phyloP scores from a whole-genome alignment of 1,140 invertebrate species.

The Leptinotarsa lineolata region DNA sequence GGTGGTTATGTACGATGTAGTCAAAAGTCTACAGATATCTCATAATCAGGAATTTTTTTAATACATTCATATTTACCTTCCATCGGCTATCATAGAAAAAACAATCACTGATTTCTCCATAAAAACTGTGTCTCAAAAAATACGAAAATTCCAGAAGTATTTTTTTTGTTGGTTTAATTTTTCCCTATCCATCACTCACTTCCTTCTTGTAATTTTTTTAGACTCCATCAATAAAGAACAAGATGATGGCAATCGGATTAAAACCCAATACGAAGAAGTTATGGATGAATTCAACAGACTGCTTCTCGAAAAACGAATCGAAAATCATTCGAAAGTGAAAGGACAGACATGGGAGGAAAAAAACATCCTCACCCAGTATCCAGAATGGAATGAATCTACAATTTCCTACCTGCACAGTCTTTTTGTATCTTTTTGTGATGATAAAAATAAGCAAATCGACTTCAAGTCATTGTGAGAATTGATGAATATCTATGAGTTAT shows the following conservation, averaged over 20 bases:
- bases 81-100: too few relatives aligned
- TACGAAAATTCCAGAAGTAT: too few relatives aligned
- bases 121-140: too few relatives aligned
- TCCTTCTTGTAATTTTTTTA: not conserved
- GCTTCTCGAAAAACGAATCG: constrained; percentile 47
- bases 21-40: too few relatives aligned
- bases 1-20: too few relatives aligned
- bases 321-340: constrained; percentile 16
- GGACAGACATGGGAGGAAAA: constrained; percentile 32
- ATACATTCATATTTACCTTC: too few relatives aligned
- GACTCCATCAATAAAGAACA: not conserved
- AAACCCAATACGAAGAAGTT: constrained; percentile 46
- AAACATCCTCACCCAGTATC: constrained; percentile 57
- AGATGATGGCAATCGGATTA: not conserved
- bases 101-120: too few relatives aligned
- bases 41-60: too few relatives aligned
- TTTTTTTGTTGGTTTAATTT: not conserved
- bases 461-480: constrained; percentile 60
- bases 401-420: constrained; percentile 61
- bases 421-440: constrained; percentile 60
- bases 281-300: constrained; percentile 61
- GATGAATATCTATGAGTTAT: constrained; percentile 29
- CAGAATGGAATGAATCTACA: constrained; percentile 61
- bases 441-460: constrained; percentile 60
- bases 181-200: too few relatives aligned